These are phyloP conservation scores for Gymnorhina tibicen DNA, from an alignment of 2,113 vertebrate species.

Conservation along the genomic window DNA sequence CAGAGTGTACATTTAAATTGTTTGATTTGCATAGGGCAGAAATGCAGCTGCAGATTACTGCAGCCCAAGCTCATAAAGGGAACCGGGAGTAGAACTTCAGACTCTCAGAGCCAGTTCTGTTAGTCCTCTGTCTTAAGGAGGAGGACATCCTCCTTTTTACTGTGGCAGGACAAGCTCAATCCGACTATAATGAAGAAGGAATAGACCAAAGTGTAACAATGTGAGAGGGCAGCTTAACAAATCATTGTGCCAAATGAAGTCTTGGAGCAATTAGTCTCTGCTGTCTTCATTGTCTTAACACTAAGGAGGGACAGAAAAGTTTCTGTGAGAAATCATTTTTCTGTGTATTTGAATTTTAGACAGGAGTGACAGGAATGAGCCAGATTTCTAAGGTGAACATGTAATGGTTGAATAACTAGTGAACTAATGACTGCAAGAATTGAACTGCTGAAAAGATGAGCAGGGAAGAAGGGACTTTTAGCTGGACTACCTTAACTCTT, in stretches of 20 bases:
- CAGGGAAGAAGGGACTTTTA: neutral
- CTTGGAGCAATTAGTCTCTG: neutral
- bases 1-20: neutral
- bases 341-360: neutral
- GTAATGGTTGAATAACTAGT: neutral
- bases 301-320: neutral
- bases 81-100: neutral
- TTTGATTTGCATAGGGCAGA: neutral
- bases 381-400: neutral
- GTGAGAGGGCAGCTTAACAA: neutral
- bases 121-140: neutral
- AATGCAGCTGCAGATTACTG: neutral
- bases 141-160: neutral
- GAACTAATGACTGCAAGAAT: conserved; percentile 57
- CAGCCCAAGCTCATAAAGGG: neutral
- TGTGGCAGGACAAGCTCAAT: neutral
- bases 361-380: neutral
- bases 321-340: neutral
- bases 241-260: neutral
- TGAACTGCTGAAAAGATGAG: neutral
- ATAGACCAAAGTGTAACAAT: neutral
- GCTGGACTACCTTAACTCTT: neutral
- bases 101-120: neutral
- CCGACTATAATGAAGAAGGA: neutral
- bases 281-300: neutral